Evolutionary conservation across 2,797 vertebrate species (phyloP).

Genomic region (Bucorvus abyssinicus): DNA sequence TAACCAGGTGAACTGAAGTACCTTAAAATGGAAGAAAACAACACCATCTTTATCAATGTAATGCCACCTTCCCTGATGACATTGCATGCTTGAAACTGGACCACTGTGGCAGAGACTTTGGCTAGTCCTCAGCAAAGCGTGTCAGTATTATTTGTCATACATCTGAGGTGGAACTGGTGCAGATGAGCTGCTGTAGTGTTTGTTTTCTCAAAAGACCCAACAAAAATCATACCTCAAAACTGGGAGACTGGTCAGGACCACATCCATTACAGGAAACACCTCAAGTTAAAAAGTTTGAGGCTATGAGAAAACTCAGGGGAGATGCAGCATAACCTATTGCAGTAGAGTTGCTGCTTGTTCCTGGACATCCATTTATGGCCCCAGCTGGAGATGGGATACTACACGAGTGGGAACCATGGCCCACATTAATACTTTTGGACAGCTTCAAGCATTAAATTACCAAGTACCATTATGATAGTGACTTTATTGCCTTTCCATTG

Average conservation of each 20-base stretch:
- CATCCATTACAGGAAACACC: not conserved
- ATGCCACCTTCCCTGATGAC: not conserved
- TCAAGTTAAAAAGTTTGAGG: not conserved
- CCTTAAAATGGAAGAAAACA: too few species aligned
- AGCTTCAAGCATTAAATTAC: not conserved
- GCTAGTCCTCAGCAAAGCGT: not conserved
- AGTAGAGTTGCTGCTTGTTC: not conserved
- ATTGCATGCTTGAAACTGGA: not conserved
- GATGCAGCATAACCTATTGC: not conserved
- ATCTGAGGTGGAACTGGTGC: not conserved
- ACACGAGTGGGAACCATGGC: accelerated
- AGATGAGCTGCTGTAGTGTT: not conserved
- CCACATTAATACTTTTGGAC: not conserved
- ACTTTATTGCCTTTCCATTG: not conserved
- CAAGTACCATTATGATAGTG: too few species aligned
- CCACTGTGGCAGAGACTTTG: not conserved
- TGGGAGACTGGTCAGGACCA: not conserved
- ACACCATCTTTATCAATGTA: not conserved
- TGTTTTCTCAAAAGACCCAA: not conserved
- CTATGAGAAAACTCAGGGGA: not conserved
- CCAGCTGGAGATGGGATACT: not conserved
- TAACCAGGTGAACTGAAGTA: too few species aligned
- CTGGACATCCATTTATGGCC: not conserved
- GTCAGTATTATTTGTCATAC: not conserved
- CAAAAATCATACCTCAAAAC: not conserved